Conservation (phyloP, 1,140 invertebrate genomes). For the Solenopsis fugax region DNA sequence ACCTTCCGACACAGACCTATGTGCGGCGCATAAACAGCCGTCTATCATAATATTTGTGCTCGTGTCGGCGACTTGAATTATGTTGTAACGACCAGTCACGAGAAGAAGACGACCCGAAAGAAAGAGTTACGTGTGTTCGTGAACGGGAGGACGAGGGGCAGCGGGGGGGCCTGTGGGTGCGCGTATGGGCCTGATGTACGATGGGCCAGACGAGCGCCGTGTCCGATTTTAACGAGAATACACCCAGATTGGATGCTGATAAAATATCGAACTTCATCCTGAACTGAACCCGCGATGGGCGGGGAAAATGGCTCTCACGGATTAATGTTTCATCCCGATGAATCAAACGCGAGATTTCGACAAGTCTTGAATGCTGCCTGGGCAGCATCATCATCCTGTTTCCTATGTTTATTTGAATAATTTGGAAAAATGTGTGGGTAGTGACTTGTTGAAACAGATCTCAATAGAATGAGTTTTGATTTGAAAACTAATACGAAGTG, state of each 20-base stretch:
- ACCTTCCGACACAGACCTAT: background rate
- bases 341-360: constrained; percentile 27
- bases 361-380: background rate
- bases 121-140: constrained; percentile 54
- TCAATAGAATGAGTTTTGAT: background rate
- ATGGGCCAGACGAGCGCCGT: constrained; percentile 43
- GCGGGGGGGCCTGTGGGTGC: background rate
- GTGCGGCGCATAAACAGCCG: constrained; percentile 57
- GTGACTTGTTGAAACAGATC: background rate
- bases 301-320: constrained; percentile 29
- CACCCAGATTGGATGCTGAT: constrained; percentile 67
- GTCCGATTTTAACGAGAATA: constrained; percentile 73
- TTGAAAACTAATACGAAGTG: background rate
- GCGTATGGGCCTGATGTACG: constrained; percentile 69
- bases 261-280: constrained; percentile 63
- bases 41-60: constrained; percentile 83
- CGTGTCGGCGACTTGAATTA: constrained; percentile 80
- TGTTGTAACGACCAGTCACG: constrained; percentile 75
- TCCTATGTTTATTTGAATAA: background rate
- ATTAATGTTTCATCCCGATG: constrained; percentile 15
- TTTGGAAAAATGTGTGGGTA: background rate
- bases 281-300: background rate
- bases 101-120: constrained; percentile 37
- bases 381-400: background rate
- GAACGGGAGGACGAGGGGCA: background rate